Base-by-base conservation (phyloP, 1,140 invertebrate species). In the Maconellicoccus hirsutus region DNA sequence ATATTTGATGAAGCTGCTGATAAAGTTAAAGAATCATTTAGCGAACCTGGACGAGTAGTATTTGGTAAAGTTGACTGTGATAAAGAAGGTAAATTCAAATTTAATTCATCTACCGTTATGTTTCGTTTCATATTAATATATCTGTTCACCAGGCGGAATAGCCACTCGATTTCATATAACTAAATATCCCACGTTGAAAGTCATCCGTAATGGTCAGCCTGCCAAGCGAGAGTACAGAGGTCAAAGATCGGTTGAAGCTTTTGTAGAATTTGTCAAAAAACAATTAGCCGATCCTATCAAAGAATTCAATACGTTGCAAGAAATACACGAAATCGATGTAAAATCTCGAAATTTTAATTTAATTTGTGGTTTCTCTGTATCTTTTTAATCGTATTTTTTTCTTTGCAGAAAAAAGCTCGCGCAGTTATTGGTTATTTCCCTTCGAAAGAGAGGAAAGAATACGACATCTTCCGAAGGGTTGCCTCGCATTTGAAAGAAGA, bases 11-110 rank as follows among this genome's bases (percentile, higher is more conserved):
- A 98, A 82, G 90, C 95, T 29, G 91, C 94, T 22, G 89, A 91
- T 76, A 93, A 93, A 84, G 84, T 98, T 70, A 82, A 78, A 66
- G 84, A 87, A 78, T 86, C 87, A 78, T 92, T 93, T 79, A 89
- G 91, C 42, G 87, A 93, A 75, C 75, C 84, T 70, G 91, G 91
- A 4, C 89, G 86, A 80, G 91, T 98, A 22, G 89, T 96, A 10
- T 90, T 98, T 83, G 96, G 89, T 42, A 96, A 96, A 85, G 93
- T 99, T 6, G 95, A 99, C 79, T 98, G 96, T 84, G 97, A 99
- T 80, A 85, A 83, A 77, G 91, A 98, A 83, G 86, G 89, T 91
- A 81, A 59, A 6, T 6, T 59, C 16, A 3, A 16, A 59, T 61
- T 42, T 23, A 25, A 19, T 16, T 69, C 61, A 59, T 70, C 38